Base-by-base conservation (phyloP, 2,113 vertebrate genomes). In the Ia io region DNA sequence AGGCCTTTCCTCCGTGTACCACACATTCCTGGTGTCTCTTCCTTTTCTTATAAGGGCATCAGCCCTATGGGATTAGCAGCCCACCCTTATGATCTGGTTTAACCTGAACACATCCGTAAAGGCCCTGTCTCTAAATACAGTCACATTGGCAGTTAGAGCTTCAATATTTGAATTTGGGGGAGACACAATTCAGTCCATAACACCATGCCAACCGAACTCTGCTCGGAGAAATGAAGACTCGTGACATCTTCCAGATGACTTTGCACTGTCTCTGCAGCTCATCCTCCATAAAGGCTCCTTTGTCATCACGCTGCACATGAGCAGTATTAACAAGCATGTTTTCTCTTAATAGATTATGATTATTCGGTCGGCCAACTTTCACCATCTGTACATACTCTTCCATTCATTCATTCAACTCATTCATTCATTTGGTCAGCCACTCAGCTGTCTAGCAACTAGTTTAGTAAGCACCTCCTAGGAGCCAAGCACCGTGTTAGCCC, bases 271-370 rank as follows among this genome's bases (percentile, higher is more conserved):
- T 18, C 61, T 1, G 1, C 7, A 37, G 56, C 44, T 73, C 35
- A 30, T 5, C 44, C 22, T n/a, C 88, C 10, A 6, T 0, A 51
- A 61, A 79, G 73, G 23, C 32, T 63, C 61, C 61, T 59, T 35
- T 6, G 42, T n/a, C 9, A 22, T 8, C 20, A 13, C 0, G 22
- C 47, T 63, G 63, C 35, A 3, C 0, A 0, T 37, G 2, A 70
- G n/a, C 17, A 14, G 9, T 3, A 28, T 1, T 11, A 2, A 40
- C 5, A 92, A 61, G 17, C 30, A 63, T 7, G 47, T 28, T 56
- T 53, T 59, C 59, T 28, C 37, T n/a, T 25, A 49, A 11, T n/a
- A 70, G n/a, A 47, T 49, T 18, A 53, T 2, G 4, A 35, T 32
- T 65, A 49, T n/a, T 49, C 30, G 59, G 49, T 85, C 20, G 28